Conservation (phyloP, 2,113 vertebrate species). For the Xiphophorus couchianus region DNA sequence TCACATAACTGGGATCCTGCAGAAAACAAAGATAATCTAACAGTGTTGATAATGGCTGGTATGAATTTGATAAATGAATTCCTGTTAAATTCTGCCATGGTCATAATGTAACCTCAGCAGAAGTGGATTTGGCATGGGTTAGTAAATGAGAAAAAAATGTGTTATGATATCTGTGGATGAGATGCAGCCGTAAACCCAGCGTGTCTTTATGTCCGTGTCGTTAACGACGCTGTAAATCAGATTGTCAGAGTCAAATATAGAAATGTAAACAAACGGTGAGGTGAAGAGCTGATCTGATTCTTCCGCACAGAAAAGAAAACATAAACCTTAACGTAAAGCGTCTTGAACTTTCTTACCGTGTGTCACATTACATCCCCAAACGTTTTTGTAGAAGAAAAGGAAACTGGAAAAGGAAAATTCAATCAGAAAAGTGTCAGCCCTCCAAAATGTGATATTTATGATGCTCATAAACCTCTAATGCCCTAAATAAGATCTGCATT, state of each 20-base stretch:
- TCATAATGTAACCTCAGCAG: not conserved
- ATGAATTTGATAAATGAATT: not conserved
- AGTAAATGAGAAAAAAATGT: not conserved
- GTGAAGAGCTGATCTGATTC: not conserved
- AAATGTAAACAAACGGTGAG: conserved; percentile 31
- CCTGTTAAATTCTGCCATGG: not conserved
- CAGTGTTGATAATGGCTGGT: not conserved
- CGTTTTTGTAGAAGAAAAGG: not conserved
- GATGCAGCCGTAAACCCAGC: not conserved
- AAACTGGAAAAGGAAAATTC: no score
- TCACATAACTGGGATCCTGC: not conserved
- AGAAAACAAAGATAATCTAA: no score
- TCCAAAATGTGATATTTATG: no score
- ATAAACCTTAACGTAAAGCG: not conserved
- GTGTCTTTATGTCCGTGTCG: conserved; percentile 17
- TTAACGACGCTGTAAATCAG: conserved; percentile 36
- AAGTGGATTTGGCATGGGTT: not conserved
- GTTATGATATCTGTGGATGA: not conserved
- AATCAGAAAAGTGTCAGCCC: no score
- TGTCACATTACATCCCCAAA: not conserved
- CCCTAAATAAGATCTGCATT: not conserved
- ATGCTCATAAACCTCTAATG: not conserved
- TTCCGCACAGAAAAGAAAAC: not conserved
- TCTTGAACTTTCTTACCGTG: not conserved
- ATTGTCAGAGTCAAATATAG: conserved; percentile 9